Conservation (phyloP, 2,113 vertebrate species). For the Phocoena phocoena region DNA sequence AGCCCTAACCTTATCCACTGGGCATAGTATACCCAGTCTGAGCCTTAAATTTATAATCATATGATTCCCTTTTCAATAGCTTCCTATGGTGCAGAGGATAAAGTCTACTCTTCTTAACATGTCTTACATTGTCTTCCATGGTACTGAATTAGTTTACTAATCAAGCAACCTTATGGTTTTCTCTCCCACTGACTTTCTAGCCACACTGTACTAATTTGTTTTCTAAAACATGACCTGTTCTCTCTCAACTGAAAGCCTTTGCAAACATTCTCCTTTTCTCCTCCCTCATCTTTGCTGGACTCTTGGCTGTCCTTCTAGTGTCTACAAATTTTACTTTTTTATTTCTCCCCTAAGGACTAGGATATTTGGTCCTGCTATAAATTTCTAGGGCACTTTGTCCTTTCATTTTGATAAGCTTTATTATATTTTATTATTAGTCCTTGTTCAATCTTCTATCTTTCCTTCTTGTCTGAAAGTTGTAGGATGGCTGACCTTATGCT, state of each 20-base stretch:
- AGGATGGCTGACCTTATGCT: not conserved
- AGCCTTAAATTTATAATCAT: not conserved
- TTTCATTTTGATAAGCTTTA: not conserved
- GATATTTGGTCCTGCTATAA: not conserved
- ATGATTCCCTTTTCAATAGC: not conserved
- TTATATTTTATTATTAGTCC: not conserved
- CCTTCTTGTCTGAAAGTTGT: not conserved
- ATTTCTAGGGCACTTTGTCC: not conserved
- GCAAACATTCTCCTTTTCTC: not conserved
- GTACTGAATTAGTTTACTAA: not conserved
- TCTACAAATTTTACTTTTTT: not conserved
- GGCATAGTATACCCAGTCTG: fast-evolving
- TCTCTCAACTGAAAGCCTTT: not conserved
- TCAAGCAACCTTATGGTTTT: not conserved
- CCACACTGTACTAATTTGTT: not conserved
- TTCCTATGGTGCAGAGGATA: not conserved
- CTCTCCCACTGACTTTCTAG: not conserved
- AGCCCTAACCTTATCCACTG: not conserved
- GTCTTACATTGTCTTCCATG: not conserved
- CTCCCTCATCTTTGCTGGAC: not conserved
- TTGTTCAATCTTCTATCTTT: not conserved
- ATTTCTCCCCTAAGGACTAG: not conserved
- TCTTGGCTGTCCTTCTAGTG: not conserved
- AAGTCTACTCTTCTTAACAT: not conserved
- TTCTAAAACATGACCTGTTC: not conserved